Conservation (phyloP, 2,888 invertebrate genomes). For the Dioctria linearis region DNA sequence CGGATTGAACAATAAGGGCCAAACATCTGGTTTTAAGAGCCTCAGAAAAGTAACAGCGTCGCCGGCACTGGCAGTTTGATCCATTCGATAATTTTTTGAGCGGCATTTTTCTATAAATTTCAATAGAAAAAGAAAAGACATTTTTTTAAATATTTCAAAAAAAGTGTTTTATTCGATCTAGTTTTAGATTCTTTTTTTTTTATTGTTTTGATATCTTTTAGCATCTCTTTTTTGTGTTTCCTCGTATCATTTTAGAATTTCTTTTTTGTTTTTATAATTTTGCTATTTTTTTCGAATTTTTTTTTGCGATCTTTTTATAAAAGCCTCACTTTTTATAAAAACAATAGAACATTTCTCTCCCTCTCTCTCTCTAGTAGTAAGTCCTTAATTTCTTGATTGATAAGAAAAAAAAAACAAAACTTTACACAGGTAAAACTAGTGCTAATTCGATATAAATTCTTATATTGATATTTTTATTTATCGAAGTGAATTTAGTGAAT, state of each 20-base stretch:
- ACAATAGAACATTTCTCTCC: constrained; percentile 45
- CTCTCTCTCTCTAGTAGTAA: background rate
- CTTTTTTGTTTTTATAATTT: constrained; percentile 48
- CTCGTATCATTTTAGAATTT: constrained; percentile 27
- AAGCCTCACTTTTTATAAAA: constrained; percentile 52
- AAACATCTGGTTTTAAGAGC: no score
- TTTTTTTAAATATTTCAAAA: background rate
- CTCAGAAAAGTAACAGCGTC: no score
- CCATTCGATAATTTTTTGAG: no score
- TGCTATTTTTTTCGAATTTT: constrained; percentile 49
- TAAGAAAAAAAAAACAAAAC: constrained; percentile 37
- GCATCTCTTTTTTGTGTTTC: constrained; percentile 14
- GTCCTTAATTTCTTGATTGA: constrained; percentile 10
- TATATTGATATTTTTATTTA: constrained; percentile 14
- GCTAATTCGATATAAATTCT: constrained; percentile 48
- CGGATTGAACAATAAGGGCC: no score
- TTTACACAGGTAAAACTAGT: constrained; percentile 18
- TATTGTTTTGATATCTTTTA: constrained; percentile 16
- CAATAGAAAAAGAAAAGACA: background rate
- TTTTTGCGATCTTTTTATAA: constrained; percentile 51
- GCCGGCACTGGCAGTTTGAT: no score
- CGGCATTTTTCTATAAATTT: no score
- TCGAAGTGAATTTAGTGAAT: background rate
- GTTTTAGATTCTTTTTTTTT: constrained; percentile 24
- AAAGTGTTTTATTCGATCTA: constrained; percentile 34